phyloP scores from a whole-genome alignment of 2,797 vertebrate genomes.

The Pachyuromys duprasi region DNA sequence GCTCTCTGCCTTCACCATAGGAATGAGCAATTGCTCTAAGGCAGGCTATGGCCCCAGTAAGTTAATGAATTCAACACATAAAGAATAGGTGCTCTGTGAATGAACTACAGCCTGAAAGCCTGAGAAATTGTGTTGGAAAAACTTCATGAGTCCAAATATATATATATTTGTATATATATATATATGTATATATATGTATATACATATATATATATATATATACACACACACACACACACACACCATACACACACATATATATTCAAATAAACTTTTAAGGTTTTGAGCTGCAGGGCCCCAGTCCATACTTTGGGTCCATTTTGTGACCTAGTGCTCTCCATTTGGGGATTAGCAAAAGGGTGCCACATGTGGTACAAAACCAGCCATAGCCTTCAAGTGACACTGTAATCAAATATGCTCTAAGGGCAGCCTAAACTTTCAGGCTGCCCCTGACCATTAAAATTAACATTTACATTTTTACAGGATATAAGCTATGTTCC shows the following conservation, averaged over 20 bases:
- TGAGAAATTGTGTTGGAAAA: constrained; percentile 49
- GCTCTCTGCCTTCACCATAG: constrained; percentile 24
- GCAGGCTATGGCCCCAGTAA: not conserved
- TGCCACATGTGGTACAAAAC: constrained; percentile 62
- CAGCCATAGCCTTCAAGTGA: constrained; percentile 62
- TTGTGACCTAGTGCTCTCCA: constrained; percentile 77
- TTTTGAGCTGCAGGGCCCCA: not conserved
- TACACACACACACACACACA: not conserved
- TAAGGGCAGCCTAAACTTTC: constrained; percentile 67
- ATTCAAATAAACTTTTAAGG: constrained; percentile 29
- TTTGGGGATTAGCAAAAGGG: constrained; percentile 67
- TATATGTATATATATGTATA: too few relatives aligned
- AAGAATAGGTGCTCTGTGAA: constrained; percentile 31
- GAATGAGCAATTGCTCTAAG: constrained; percentile 36
- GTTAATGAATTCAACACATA: constrained; percentile 62
- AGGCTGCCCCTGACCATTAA: constrained; percentile 54
- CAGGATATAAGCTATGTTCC: not conserved
- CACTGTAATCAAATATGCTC: constrained; percentile 59
- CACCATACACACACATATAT: not conserved
- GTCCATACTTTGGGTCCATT: constrained; percentile 72
- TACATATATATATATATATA: too few relatives aligned
- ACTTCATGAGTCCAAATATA: not conserved
- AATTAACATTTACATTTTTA: constrained; percentile 51
- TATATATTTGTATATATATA: too few relatives aligned
- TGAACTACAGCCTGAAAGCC: constrained; percentile 31